Base-by-base conservation (phyloP, 2,113 vertebrate genomes). In the Copsychus sechellarum region DNA sequence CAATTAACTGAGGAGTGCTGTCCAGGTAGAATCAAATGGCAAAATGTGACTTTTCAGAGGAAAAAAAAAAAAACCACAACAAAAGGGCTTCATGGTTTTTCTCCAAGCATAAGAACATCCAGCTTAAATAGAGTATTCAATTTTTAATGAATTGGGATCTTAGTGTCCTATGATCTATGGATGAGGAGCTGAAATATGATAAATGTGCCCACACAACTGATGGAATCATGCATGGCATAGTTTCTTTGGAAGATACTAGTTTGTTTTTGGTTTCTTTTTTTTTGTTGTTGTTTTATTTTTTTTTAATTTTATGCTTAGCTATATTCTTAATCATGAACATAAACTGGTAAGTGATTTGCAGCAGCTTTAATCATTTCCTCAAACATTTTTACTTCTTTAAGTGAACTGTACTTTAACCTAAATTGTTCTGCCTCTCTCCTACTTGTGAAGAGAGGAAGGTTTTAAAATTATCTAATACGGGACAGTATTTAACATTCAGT, bases 121-220 rank as follows among this genome's bases (percentile, higher is more conserved):
- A 88, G 85, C 90, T 93, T 94, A 96, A 97, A 97, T 71, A 90
- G 62, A 86, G 73, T 95, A 94, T 96, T 97, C 92, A 96, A 93
- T 97, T 96, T 97, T 96, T 97, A 96, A 97, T 97, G 93, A 96
- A 95, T 97, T 97, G 95, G 93, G 82, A 89, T 97, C 94, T 95
- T 94, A 94, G 76, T 93, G 86, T 87, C 73, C 86, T 95, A 28
- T 96, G 83, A 95, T 95, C 92, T 96, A 94, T 96, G 93, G 80
- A 92, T 93, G 88, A 90, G 88, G 82, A 94, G 50, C 69, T 90
- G 65, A 97, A 96, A 93, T 84, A 90, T 89, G 76, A 96, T 96
- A 92, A 94, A 95, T 95, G 91, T 25, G 5, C 2, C 9, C 54
- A 67, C 47, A 71, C 26, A 91, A 66, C 71, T 72, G 80, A 76